phyloP scores from a whole-genome alignment of 2,888 invertebrate genomes.

The Idaea aversata region DNA sequence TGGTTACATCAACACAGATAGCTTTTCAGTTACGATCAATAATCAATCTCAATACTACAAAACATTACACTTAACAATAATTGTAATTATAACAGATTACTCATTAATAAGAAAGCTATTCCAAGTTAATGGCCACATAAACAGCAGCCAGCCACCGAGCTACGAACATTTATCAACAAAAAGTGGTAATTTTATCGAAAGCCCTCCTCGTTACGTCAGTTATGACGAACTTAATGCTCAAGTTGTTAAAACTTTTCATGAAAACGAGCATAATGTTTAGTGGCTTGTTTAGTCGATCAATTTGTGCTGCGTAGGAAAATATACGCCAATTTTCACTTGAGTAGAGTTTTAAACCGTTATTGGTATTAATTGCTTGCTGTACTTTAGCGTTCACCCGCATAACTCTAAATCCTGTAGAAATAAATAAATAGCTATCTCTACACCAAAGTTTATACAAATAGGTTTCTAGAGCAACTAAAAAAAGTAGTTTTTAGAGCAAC shows the following conservation, averaged over 20 bases:
- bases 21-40: not conserved
- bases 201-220: conserved; percentile 58
- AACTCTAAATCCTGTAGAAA: too few relatives aligned
- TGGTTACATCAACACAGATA: too few relatives aligned
- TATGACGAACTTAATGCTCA: conserved; percentile 53
- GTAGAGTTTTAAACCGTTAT: conserved; percentile 19
- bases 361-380: conserved; percentile 11
- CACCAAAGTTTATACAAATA: too few relatives aligned
- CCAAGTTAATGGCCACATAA: conserved; percentile 75
- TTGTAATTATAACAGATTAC: conserved; percentile 71
- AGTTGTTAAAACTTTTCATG: conserved; percentile 51
- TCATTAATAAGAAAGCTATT: conserved; percentile 74
- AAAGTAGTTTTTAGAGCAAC: too few relatives aligned
- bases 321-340: conserved; percentile 26
- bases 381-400: not conserved
- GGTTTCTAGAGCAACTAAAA: too few relatives aligned
- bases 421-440: too few relatives aligned
- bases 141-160: conserved; percentile 60
- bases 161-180: conserved; percentile 71
- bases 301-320: conserved; percentile 32
- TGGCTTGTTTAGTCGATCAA: conserved; percentile 43
- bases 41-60: conserved; percentile 18
- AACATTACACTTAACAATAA: conserved; percentile 52
- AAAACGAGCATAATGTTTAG: conserved; percentile 42
- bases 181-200: conserved; percentile 72